Base-by-base conservation (phyloP, 2,797 vertebrate genomes). In the Botia kubotai region DNA sequence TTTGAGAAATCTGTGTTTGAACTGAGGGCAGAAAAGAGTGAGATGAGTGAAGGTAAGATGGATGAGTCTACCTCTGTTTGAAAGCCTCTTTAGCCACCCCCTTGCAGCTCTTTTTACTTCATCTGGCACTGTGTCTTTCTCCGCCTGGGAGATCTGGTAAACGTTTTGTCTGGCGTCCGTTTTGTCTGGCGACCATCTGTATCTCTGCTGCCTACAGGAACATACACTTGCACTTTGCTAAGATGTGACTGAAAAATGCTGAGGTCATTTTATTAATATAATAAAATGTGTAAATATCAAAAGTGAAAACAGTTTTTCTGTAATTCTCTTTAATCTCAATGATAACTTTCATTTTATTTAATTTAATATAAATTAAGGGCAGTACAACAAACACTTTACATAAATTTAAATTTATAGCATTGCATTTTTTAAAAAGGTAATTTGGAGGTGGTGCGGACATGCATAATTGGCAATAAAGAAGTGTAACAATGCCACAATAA, bases 121-220 rank as follows among this genome's bases (percentile, higher is more conserved):
- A n/a, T 98, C 97, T 0, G 98, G 98, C 70, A 99, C 94, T 0
- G 96, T 95, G 5, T 98, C 97, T 87, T 99, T 99, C 91, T 99
- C 98, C 0, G 89, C 95, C 84, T 99, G 94, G 46, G 97, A 97
- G 4, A 99, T 87, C 88, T 99, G 98, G 91, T 96, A 91, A 62
- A 99, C 97, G 1, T 88, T 92, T 87, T 99, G 98, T 26, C 97
- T 97, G 0, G 96, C 94, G 2, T 99, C 97, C 85, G 99, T 92
- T 0, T 98, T 94, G 71, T 99, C 99, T 0, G 98, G 98, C 99
- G 92, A 0, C 98, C 98, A 2, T 98, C 98, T 0, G 98, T 98
- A 90, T 98, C 97, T 93, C 98, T 95, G 86, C 98, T 97, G 0
- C 98, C 98, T 99, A 83, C 65, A 71, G 10, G 2, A 36, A 55